Base-by-base conservation (phyloP, 2,888 invertebrate genomes). In the Hypolimnas misippus region DNA sequence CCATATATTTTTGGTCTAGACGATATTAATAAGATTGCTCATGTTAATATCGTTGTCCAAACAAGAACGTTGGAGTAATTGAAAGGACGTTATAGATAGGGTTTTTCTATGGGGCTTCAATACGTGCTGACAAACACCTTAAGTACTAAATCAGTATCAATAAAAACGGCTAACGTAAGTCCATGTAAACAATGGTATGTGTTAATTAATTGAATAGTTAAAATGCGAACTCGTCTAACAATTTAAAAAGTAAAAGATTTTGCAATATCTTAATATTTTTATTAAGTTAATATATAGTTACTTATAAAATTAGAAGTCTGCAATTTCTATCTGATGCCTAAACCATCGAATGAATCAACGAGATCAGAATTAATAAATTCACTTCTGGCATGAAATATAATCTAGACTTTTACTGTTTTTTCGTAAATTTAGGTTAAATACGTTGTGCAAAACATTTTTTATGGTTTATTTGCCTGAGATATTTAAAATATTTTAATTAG, bases 11-110 rank as follows among this genome's bases (percentile, higher is more conserved):
- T 33, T 40, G n/a, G 2, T 21, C 1, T 35, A 31, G 38, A 19
- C n/a, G 21, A 58, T 42, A 58, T 58, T 52, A 21, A 52, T 12
- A 42, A 10, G 2, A 19, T 4, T 19, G 14, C 3, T 17, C 14
- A 8, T 42, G 19, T 52, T 42, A 21, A 51, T 42, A 51, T 33
- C 12, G 14, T 7, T 42, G 51, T 33, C 19, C 51, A 57, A 51
- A 42, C 10, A 51, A 49, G 25, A 49, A 58, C 12, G 31, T 38
- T 7, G 5, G 5, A 42, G 31, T 55, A 55, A 42, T 21, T 50
- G 40, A 31, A 56, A 16, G 42, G 14, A 52, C 51, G 40, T 31
- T 21, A 19, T 21, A 35, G 19, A 53, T 53, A 25, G 21, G 14
- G 10, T 33, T 19, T 19, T 31, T 21, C 14, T 52, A 52, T 42